Evolutionary conservation across 1,140 invertebrate species (phyloP), one percentile per base, ranked within the genome.

Genomic region (Atta texana): DNA sequence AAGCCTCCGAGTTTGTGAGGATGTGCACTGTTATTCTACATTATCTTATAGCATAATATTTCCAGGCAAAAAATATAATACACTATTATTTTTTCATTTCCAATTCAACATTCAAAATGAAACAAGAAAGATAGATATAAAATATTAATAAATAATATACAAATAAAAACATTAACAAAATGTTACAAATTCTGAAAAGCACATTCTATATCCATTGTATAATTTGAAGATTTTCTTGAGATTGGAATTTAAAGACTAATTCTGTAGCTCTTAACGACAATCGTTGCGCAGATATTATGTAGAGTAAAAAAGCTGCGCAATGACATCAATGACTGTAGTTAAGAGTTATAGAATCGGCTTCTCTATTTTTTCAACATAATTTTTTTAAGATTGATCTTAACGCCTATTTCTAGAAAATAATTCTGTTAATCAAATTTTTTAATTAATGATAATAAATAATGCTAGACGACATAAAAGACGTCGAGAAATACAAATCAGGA

Each of bases 391-490:
- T 49, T 21, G 5, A 68, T 24, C 4, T 12, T 64, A 49, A 51
- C 18, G 7, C 14, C 5, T 24, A 10, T 39, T 16, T 28, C n/a
- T 49, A 16, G 21, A 12, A 51, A 66, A 18, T 64, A 68, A 68
- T 57, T 74, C 12, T 31, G 12, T 49, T 39, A 66, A n/a, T 44
- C 8, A 8, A n/a, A 39, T 49, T 61, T 39, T 1, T 14, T 49
- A 63, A 76, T 51, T 64, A 12, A 63, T n/a, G 5, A 10, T 64
- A 64, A 85, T 68, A 8, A 63, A 66, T 59, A 39, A 28, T 85
- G 87, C 31, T 44, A 93, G 92, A 93, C 24, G 88, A 92, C 10
- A 77, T 64, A 16, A 93, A 87, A 49, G 88, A 82, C n/a, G 63
- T 77, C 24, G 89, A 90, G 39, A 86, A 80, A 59, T 77, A 49